Conservation (phyloP, 2,888 invertebrate species). For the Amiota minor region DNA sequence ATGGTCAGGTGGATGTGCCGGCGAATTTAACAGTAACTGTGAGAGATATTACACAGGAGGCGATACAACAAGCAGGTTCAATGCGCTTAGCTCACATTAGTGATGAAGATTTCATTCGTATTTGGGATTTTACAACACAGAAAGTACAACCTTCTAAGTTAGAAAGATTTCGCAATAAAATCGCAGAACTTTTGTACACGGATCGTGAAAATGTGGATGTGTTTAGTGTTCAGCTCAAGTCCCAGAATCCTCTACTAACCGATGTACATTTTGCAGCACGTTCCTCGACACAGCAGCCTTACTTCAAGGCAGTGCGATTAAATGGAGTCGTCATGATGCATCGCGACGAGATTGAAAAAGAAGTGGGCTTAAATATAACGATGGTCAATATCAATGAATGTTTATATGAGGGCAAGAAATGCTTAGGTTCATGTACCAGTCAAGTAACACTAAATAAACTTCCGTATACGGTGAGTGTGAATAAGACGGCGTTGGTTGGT, state of each 20-base stretch:
- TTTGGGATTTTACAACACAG: conserved; percentile 93
- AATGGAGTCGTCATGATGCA: conserved; percentile 95
- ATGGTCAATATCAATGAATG: conserved; percentile 99
- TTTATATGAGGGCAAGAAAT: conserved; percentile 82
- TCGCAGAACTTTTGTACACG: conserved; percentile 87
- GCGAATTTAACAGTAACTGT: conserved; percentile 96
- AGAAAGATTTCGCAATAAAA: conserved; percentile 89
- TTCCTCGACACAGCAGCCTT: conserved; percentile 83
- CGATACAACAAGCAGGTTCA: conserved; percentile 95
- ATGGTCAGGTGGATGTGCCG: conserved; percentile 93
- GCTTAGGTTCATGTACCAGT: conserved; percentile 95
- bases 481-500: conserved; percentile 95
- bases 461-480: conserved; percentile 96
- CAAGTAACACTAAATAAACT: conserved; percentile 85
- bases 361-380: conserved; percentile 93
- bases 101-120: conserved; percentile 94
- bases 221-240: conserved; percentile 92
- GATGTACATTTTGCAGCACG: conserved; percentile 95
- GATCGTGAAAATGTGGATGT: conserved; percentile 93
- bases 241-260: conserved; percentile 87
- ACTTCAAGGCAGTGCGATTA: conserved; percentile 92
- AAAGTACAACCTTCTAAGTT: conserved; percentile 88
- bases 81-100: conserved; percentile 92
- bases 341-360: conserved; percentile 91
- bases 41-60: conserved; percentile 93